These are phyloP conservation scores for Bryconaethiops microstoma DNA, from an alignment of 2,797 vertebrate genomes.

Conservation along the genomic window DNA sequence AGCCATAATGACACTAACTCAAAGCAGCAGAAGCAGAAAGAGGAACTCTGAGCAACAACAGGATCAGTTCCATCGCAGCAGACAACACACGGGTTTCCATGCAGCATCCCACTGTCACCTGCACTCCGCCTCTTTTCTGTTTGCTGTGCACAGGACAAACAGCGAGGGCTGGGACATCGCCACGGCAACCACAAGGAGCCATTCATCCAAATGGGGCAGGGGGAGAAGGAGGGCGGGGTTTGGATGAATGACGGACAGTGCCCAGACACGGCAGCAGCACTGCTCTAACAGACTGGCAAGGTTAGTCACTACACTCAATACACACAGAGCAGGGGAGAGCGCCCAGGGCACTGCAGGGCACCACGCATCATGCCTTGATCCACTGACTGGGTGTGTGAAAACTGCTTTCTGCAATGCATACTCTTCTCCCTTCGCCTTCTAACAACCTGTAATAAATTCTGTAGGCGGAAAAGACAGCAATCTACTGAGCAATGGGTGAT, in stretches of 20 bases:
- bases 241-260: constrained; percentile 77
- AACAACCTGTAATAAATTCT: not conserved
- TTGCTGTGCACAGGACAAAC: constrained; percentile 61
- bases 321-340: constrained; percentile 35
- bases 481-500: not conserved
- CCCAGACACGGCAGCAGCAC: constrained; percentile 51
- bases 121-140: constrained; percentile 39
- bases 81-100: constrained; percentile 70
- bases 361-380: constrained; percentile 31
- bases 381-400: not conserved
- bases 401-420: not conserved
- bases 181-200: constrained; percentile 70
- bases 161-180: constrained; percentile 57
- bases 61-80: constrained; percentile 60
- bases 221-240: constrained; percentile 19
- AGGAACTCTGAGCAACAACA: constrained; percentile 64
- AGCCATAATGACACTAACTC: not conserved
- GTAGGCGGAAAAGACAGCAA: not conserved
- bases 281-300: constrained; percentile 58
- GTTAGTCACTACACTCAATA: constrained; percentile 33
- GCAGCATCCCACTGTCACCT: constrained; percentile 60
- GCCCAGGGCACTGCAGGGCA: not conserved
- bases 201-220: constrained; percentile 74
- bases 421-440: not conserved
- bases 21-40: constrained; percentile 33